phyloP scores from a whole-genome alignment of 2,797 vertebrate genomes.

The Rhynchonycteris naso region DNA sequence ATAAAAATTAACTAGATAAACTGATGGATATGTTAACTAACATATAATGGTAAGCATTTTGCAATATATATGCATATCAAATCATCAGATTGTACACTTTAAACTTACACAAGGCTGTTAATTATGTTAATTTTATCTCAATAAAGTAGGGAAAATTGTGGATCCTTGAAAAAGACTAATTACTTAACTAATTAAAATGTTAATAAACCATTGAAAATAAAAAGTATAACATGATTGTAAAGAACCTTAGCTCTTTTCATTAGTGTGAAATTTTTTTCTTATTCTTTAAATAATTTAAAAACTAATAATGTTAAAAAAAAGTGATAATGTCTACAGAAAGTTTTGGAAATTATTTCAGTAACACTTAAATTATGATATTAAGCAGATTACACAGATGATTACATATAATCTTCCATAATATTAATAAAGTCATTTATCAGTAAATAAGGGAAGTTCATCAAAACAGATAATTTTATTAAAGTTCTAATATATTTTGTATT shows the following conservation, averaged over 20 bases:
- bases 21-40: no score
- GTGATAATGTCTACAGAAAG: neutral
- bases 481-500: neutral
- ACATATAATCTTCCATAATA: neutral
- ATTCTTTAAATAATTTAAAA: neutral
- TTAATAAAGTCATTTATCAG: neutral
- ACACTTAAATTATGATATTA: neutral
- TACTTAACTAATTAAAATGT: neutral
- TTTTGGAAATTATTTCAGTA: neutral
- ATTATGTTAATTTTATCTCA: neutral
- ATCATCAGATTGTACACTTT: no score
- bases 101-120: no score
- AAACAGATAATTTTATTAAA: neutral
- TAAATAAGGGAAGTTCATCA: neutral
- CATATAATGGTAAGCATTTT: no score
- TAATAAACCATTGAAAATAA: neutral
- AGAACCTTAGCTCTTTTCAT: neutral
- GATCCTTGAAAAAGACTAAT: neutral
- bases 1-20: no score
- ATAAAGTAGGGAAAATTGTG: neutral
- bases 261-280: neutral
- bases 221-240: neutral
- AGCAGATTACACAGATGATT: neutral
- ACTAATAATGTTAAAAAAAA: neutral
- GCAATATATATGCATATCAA: no score